Base-by-base conservation (phyloP, 2,797 vertebrate species). In the Sebastes aleutianus region DNA sequence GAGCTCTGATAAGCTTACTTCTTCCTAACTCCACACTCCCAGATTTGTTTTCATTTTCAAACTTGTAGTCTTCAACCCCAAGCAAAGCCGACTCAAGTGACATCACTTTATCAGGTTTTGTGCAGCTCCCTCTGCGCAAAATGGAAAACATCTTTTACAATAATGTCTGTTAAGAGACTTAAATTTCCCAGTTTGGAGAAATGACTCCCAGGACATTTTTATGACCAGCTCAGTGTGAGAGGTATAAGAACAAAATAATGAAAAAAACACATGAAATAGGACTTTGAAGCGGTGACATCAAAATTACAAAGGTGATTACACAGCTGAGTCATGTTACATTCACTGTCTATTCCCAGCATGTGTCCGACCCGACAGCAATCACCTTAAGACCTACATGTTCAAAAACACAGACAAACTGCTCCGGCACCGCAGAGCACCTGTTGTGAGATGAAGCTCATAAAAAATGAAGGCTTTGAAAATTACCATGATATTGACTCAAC, bases 321-420 rank as follows among this genome's bases (percentile, higher is more conserved):
- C 69, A 83, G 78, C 72, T 91, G 89, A 93, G 78, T 92, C 91
- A 89, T 80, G 62, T 86, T 53, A 74, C 39, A 64, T 69, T 89
- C 78, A 76, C 71, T 64, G 67, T n/a, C 50, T 76, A 5, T 71
- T 84, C 79, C 56, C 85, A 85, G 84, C 82, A 78, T 89, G 86
- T 75, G 79, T 89, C 85, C 76, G 83, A 64, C 26, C 64, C 68
- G 34, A 68, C 50, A 78, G 72, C 74, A 74, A 78, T 47, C 76
- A 73, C 73, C 65, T 74, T 16, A 1, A 65, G 59, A 78, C 47
- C 39, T 57, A 16, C 56, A 61, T 34, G 61, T 71, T 57, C 67
- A 70, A 50, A 64, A 65, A 56, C 50, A 63, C 53, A 76, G 57
- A 71, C 50, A 11, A 36, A 66, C 61, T 32, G 16, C 47, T 61